Evolutionary conservation across 1,140 invertebrate genomes (phyloP).

Genomic region (Ips nitidus): DNA sequence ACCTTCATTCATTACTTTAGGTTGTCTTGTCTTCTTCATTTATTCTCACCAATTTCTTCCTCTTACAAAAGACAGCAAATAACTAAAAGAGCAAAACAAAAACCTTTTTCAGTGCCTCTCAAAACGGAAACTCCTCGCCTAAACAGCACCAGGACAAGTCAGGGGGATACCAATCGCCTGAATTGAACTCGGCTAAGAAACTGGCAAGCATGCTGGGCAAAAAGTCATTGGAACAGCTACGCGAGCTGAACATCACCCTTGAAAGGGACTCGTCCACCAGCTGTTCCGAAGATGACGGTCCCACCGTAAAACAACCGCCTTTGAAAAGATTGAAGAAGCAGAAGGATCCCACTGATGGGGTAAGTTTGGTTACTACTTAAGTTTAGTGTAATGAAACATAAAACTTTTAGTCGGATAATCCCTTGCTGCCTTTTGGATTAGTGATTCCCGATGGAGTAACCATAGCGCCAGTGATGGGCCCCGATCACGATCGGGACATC

Average conservation of each 20-base stretch:
- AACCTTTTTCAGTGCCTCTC: slow-evolving; percentile 9
- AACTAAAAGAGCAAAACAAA: no score
- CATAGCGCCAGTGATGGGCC: slow-evolving; percentile 51
- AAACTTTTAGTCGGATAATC: slow-evolving; percentile 40
- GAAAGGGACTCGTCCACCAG: slow-evolving; percentile 29
- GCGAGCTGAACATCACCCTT: slow-evolving; percentile 25
- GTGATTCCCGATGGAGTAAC: slow-evolving; percentile 53
- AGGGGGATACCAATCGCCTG: not conserved
- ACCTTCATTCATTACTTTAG: no score
- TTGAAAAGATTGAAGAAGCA: slow-evolving; percentile 20
- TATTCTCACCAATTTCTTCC: no score
- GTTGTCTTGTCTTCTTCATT: no score
- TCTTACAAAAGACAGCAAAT: no score
- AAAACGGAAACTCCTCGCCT: not conserved
- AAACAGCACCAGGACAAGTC: no score
- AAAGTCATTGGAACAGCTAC: slow-evolving; percentile 22
- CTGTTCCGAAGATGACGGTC: slow-evolving; percentile 13
- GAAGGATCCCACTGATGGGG: not conserved
- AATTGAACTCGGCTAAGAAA: slow-evolving; percentile 25
- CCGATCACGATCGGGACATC: slow-evolving; percentile 54
- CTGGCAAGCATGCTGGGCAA: slow-evolving; percentile 28
- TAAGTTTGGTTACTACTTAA: not conserved
- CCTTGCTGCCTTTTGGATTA: slow-evolving; percentile 52
- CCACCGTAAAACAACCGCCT: slow-evolving; percentile 13
- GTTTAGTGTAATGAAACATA: no score